Evolutionary conservation across 1,140 invertebrate genomes (phyloP).

Genomic region (silkworm (Bombyx mori)): DNA sequence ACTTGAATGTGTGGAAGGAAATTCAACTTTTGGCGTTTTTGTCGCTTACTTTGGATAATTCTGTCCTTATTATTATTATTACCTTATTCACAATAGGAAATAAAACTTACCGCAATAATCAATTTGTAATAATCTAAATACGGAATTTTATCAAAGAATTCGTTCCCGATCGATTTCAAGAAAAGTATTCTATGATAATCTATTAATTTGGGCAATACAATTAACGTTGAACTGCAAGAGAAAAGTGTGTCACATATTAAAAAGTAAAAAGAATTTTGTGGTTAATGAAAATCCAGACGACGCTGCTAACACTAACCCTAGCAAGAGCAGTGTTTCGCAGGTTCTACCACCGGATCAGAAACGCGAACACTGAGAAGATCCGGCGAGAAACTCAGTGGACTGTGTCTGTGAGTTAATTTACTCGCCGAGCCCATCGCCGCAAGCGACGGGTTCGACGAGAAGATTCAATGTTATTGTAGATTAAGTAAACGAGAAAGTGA

Average conservation of each 20-base stretch:
- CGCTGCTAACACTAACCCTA: no score
- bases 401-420: no score
- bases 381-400: no score
- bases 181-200: neutral
- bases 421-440: no score
- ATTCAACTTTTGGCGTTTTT: no score
- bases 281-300: neutral
- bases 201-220: constrained; percentile 3
- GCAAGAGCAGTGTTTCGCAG: no score
- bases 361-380: no score
- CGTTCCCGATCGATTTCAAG: neutral
- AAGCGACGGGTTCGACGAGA: no score
- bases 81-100: neutral
- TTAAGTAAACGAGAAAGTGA: no score
- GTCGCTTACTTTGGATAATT: neutral
- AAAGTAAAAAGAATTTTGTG: neutral
- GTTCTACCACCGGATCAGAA: no score
- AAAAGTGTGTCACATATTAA: neutral
- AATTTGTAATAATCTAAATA: constrained; percentile 1
- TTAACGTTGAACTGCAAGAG: neutral
- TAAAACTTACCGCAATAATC: constrained; percentile 1
- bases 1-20: neutral
- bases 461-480: no score
- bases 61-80: neutral
- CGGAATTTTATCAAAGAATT: constrained; percentile 1